Evolutionary conservation across 1,140 invertebrate genomes (phyloP).

Genomic region (Tetraneura akinire): DNA sequence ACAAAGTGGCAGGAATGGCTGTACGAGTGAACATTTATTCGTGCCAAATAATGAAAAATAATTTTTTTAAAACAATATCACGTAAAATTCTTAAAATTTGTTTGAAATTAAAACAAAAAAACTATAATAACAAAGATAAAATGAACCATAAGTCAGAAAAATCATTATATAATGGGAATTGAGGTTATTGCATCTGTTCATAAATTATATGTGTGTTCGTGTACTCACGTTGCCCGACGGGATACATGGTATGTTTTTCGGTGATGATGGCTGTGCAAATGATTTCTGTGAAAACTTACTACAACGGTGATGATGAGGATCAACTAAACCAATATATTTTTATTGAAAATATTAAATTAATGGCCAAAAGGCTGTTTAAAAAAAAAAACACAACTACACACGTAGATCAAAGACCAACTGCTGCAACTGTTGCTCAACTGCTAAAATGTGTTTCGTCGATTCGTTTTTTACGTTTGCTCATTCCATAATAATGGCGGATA

Average conservation of each 20-base stretch:
- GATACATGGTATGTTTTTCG: slow-evolving; percentile 60
- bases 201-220: slow-evolving; percentile 1
- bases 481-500: slow-evolving; percentile 36
- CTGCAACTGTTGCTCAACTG: slow-evolving; percentile 46
- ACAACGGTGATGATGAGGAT: background rate
- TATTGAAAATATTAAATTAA: slow-evolving; percentile 4
- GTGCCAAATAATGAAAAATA: too few relatives aligned
- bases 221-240: slow-evolving; percentile 64
- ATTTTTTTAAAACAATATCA: too few relatives aligned
- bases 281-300: background rate
- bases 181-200: slow-evolving; percentile 48
- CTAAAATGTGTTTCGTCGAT: slow-evolving; percentile 4
- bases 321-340: slow-evolving; percentile 31
- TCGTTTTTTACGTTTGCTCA: slow-evolving; percentile 14
- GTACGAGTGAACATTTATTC: too few relatives aligned
- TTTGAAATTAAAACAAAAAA: too few relatives aligned
- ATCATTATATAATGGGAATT: slow-evolving; percentile 28
- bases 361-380: background rate
- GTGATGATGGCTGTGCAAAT: background rate
- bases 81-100: too few relatives aligned
- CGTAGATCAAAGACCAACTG: slow-evolving; percentile 41
- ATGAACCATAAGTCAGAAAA: background rate
- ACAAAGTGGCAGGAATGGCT: too few relatives aligned
- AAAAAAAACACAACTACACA: slow-evolving; percentile 31
- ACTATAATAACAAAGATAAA: background rate